A percentile compares a stretch with the other conserved stretches of the same genome.
These are phyloP conservation scores for Astropecten irregularis DNA, from an alignment of 53 echinoderm and acorn worm genomes.

Conservation along the genomic window DNA sequence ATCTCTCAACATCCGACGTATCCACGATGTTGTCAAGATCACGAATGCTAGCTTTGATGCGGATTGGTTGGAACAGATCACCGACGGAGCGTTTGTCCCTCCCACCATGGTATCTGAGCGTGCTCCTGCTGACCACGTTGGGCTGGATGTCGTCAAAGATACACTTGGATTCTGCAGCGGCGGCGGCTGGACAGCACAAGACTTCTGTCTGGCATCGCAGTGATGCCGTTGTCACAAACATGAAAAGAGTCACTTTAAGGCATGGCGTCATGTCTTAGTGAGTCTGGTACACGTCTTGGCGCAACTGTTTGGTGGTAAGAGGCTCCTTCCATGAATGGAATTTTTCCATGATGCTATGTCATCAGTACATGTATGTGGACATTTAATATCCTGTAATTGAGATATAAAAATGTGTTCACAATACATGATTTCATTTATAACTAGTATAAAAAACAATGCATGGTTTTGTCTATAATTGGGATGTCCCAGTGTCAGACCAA, in stretches of 20 bases:
- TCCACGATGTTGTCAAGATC: conserved; percentile 51
- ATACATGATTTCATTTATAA: no score
- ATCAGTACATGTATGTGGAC: no score
- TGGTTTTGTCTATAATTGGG: no score
- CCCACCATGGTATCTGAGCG: background rate
- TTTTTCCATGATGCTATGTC: no score
- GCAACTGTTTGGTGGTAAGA: no score
- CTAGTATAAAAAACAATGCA: no score
- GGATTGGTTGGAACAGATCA: conserved; percentile 62
- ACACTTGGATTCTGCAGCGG: conserved; percentile 10
- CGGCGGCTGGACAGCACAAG: background rate
- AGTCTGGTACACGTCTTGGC: no score
- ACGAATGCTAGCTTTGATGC: conserved; percentile 43
- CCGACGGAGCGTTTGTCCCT: background rate
- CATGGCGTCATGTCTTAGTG: conserved; percentile 31
- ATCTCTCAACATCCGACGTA: conserved; percentile 25
- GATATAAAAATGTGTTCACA: no score
- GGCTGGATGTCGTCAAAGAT: conserved; percentile 56
- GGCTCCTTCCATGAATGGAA: no score
- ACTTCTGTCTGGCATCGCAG: conserved; percentile 34
- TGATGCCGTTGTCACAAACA: conserved; percentile 1
- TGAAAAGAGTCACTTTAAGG: background rate
- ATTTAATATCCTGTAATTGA: no score
- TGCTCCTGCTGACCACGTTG: background rate
- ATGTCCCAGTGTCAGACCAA: no score